These are phyloP conservation scores for Orthonyx spaldingii DNA, from an alignment of 2,113 vertebrate genomes.

Conservation along the genomic window DNA sequence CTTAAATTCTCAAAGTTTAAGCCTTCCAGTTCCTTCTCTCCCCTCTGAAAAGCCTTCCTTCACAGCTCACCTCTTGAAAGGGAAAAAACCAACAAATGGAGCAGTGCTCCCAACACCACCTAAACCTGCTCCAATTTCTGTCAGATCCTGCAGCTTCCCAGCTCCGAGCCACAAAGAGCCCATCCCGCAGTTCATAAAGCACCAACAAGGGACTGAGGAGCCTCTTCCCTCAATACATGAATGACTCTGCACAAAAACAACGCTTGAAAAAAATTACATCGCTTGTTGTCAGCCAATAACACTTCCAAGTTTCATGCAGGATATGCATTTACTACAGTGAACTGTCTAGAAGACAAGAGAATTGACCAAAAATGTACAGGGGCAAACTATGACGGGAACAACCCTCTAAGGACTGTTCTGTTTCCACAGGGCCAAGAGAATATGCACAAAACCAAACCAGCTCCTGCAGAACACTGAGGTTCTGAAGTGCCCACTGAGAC, in stretches of 20 bases:
- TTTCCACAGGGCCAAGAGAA: background rate
- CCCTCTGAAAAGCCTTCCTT: background rate
- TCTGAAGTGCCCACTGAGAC: background rate
- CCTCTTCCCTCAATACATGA: background rate
- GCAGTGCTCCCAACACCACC: background rate
- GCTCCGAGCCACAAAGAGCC: background rate
- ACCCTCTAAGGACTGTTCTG: background rate
- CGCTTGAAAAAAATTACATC: fast-evolving
- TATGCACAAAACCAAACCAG: background rate
- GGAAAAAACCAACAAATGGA: background rate
- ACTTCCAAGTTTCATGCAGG: background rate
- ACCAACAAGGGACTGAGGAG: background rate
- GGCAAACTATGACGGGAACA: background rate
- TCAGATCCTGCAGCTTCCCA: background rate
- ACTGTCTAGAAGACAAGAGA: background rate
- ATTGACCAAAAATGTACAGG: background rate
- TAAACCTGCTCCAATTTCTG: background rate
- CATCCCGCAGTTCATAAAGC: background rate
- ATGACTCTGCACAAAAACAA: background rate
- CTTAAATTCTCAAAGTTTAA: background rate
- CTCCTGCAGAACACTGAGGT: background rate
- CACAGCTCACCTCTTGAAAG: background rate
- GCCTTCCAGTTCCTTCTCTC: background rate
- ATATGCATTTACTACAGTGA: background rate
- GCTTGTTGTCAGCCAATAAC: background rate